Conservation (phyloP, 2,888 invertebrate species). For the Pterobdella sp. region DNA sequence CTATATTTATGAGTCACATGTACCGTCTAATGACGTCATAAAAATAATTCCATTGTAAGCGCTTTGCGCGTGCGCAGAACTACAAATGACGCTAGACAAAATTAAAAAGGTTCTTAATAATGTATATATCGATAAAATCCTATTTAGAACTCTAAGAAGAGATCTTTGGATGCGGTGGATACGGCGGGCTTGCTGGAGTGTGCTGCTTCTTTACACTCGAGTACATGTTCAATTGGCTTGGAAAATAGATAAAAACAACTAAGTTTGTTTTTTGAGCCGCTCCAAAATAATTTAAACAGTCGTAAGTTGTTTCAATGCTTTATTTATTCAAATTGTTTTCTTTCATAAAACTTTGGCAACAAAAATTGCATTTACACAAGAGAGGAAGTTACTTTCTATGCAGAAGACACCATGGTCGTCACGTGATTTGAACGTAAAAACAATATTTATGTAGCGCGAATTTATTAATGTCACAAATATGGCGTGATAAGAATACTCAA, state of each 20-base stretch:
- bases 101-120: background rate
- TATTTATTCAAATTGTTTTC: background rate
- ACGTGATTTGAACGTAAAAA: conserved; percentile 30
- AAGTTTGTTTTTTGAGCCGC: background rate
- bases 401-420: conserved; percentile 20
- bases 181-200: background rate
- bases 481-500: conserved; percentile 16
- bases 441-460: conserved; percentile 26
- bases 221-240: background rate
- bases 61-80: conserved; percentile 10
- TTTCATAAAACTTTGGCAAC: background rate
- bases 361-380: background rate
- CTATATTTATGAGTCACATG: conserved; percentile 28
- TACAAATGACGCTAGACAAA: conserved; percentile 4
- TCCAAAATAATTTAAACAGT: background rate
- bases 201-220: background rate
- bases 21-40: conserved; percentile 27
- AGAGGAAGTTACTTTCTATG: conserved; percentile 10
- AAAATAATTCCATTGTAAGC: conserved; percentile 22
- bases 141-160: background rate
- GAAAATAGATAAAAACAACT: conserved; percentile 1
- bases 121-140: background rate
- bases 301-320: background rate
- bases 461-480: conserved; percentile 28
- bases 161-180: background rate